Conservation (phyloP, 2,113 vertebrate species). For the Gopherus evgoodei region DNA sequence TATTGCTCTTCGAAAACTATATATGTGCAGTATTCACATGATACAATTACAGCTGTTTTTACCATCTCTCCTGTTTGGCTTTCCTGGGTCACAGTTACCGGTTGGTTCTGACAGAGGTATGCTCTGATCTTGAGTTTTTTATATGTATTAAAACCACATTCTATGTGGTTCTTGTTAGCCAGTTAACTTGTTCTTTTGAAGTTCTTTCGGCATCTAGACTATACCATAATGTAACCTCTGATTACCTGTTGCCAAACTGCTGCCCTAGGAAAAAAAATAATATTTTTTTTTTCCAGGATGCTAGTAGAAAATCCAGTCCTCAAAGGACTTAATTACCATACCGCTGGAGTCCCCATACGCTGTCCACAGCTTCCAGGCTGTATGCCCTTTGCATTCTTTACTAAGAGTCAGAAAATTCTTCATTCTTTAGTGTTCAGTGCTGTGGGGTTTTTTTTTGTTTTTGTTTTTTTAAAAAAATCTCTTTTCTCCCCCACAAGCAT, state of each 20-base stretch:
- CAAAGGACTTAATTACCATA: not conserved
- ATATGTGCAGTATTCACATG: not conserved
- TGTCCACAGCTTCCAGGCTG: not conserved
- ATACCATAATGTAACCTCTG: not conserved
- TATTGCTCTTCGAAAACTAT: fast-evolving
- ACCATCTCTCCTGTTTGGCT: not conserved
- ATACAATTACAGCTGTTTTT: not conserved
- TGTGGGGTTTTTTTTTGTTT: not conserved
- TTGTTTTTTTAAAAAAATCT: not conserved
- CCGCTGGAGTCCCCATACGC: not conserved
- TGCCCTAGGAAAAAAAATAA: not conserved
- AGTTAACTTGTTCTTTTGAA: not conserved
- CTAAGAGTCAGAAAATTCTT: not conserved
- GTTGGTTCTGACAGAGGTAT: not conserved
- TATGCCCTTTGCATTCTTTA: not conserved
- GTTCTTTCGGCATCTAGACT: not conserved
- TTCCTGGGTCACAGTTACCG: not conserved
- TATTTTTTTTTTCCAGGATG: not conserved
- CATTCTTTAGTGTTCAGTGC: not conserved
- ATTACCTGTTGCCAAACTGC: not conserved
- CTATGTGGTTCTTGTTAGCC: not conserved
- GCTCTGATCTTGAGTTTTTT: not conserved
- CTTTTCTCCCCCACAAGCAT: not conserved
- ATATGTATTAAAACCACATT: not conserved
- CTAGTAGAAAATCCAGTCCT: not conserved